These are phyloP conservation scores for Apodemia hepburni DNA, from an alignment of 2,888 invertebrate species.

Conservation along the genomic window DNA sequence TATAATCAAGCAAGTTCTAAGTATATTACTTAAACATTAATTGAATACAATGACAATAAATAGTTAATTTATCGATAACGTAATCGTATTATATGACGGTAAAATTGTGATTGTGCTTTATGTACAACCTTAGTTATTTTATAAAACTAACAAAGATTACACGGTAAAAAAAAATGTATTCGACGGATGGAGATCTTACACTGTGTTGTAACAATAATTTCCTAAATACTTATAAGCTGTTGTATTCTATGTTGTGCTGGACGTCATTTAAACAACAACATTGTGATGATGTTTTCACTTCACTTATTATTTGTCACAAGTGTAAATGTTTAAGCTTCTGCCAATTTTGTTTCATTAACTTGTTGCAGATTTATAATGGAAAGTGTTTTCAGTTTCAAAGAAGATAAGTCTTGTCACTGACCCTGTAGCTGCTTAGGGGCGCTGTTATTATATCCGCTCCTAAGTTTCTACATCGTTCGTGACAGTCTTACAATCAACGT, in stretches of 20 bases:
- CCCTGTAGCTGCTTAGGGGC: constrained; percentile 80
- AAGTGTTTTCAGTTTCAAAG: not conserved
- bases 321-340: constrained; percentile 16
- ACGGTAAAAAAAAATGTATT: too few relatives aligned
- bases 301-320: not conserved
- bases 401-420: constrained; percentile 45
- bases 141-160: too few relatives aligned
- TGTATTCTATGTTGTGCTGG: constrained; percentile 5
- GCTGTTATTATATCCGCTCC: constrained; percentile 53
- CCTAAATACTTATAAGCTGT: not conserved
- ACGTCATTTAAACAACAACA: not conserved
- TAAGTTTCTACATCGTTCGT: constrained; percentile 66
- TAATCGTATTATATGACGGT: too few relatives aligned
- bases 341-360: constrained; percentile 3
- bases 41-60: too few relatives aligned
- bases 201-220: not conserved
- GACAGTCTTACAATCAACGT: constrained; percentile 39
- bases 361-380: constrained; percentile 7
- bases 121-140: too few relatives aligned
- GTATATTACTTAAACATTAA: too few relatives aligned
- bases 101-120: too few relatives aligned
- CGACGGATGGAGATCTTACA: too few relatives aligned
- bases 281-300: not conserved
- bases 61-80: too few relatives aligned
- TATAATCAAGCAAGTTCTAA: too few relatives aligned